Base-by-base conservation (phyloP, 1,140 invertebrate species). In the Drosophila mauritiana region DNA sequence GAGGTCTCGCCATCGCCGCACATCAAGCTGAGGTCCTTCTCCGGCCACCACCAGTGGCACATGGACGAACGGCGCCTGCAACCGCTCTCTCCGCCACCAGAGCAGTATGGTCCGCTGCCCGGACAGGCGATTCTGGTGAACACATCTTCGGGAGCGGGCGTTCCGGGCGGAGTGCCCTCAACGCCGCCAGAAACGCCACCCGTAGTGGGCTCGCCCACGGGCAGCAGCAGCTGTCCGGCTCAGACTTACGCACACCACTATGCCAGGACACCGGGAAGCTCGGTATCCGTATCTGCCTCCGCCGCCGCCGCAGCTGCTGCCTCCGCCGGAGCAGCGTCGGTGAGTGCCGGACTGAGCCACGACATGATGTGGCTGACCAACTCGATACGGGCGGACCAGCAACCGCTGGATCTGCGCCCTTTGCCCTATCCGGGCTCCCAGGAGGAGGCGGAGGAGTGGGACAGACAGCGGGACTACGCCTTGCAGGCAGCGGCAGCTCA, bases 351-450 rank as follows among this genome's bases (percentile, higher is more conserved):
- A 11, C 70, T 94, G 8, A 93, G 94, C 62, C 95, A 96, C 53
- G 95, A 95, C 70, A 96, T 97, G 93, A 94, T 95, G 78, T 97
- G 96, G 96, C 91, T 96, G 39, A 95, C 95, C 4, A 95, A 95
- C 68, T 93, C 93, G 3, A 94, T 96, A 80, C 94, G 96, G 20
- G 93, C 94, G 42, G 96, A 97, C 72, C 96, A 95, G 2, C 94
- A 96, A 82, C 97, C 97, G 0, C 92, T 98, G 13, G 97, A 98
- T 81, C 93, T 98, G 74, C 94, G 97, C 65, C 96, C 96, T 0
- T 74, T 93, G 25, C 94, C 95, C 67, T 96, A 95, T 67, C 93
- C 94, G 59, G 82, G 81, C 0, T 94, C 93, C 31, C 93, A 93
- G 31, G 93, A 92, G 62, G 85, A 90, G 52, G 84, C 80, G 6